Evolutionary conservation across 35 echinoderm and acorn worm genomes (phyloP).

Genomic region (Lytechinus variegatus): DNA sequence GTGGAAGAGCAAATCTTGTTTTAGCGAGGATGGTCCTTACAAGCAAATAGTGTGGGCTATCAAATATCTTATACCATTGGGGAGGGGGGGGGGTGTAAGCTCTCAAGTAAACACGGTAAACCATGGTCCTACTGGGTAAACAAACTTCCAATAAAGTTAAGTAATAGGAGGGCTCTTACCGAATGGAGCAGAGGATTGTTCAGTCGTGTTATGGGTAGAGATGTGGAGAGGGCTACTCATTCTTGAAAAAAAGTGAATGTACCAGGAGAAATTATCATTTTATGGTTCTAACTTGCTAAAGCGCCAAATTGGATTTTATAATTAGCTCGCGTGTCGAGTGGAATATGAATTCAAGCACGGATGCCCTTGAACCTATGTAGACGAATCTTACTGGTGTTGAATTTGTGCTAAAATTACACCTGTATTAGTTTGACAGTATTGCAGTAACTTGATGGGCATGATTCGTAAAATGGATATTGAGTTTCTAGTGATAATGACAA

Average conservation of each 20-base stretch:
- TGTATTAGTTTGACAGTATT: no score
- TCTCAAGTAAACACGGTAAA: no score
- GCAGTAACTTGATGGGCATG: no score
- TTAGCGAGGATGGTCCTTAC: neutral
- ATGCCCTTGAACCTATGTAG: neutral
- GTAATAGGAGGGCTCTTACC: neutral
- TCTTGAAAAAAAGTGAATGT: neutral
- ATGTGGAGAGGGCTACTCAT: neutral
- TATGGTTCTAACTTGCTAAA: neutral
- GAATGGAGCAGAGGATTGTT: neutral
- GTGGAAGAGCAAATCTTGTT: neutral
- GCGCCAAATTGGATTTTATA: neutral
- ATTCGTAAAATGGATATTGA: no score
- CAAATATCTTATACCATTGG: neutral
- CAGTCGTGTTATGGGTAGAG: neutral
- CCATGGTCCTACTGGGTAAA: neutral
- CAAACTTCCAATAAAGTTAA: neutral
- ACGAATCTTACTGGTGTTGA: no score
- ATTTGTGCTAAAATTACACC: no score
- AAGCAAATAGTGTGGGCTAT: neutral
- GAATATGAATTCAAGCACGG: neutral
- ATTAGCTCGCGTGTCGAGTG: neutral
- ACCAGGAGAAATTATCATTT: neutral
- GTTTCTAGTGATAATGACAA: no score
- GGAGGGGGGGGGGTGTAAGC: neutral